A percentile compares a stretch with the other conserved stretches of the same genome.
These are phyloP conservation scores for Pachyramphus minor DNA, from an alignment of 2,113 vertebrate species.

Conservation along the genomic window DNA sequence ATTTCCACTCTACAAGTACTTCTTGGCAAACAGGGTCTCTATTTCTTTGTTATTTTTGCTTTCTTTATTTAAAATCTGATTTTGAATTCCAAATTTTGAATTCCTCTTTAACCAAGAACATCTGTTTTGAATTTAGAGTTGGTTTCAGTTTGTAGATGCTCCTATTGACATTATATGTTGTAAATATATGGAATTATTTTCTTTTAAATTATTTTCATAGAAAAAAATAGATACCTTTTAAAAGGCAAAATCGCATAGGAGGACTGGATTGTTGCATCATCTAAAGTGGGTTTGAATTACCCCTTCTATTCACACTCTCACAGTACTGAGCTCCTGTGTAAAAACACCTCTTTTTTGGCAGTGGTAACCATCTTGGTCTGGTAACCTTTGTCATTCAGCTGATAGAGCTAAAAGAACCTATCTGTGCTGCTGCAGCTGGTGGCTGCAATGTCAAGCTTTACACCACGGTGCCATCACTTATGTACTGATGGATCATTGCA, in stretches of 20 bases:
- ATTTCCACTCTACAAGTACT: background rate
- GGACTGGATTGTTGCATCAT: background rate
- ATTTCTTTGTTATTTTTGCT: background rate
- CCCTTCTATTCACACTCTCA: background rate
- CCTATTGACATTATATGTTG: background rate
- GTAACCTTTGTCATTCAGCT: background rate
- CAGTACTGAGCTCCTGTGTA: background rate
- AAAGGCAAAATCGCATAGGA: background rate
- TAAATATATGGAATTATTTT: background rate
- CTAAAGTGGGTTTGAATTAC: background rate
- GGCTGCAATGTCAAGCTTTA: background rate
- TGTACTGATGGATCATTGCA: accelerated
- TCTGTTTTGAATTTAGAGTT: background rate
- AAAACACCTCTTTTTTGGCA: background rate
- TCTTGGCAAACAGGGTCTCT: background rate
- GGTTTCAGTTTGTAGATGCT: background rate
- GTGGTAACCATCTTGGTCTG: background rate
- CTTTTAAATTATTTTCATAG: background rate
- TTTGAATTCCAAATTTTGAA: background rate
- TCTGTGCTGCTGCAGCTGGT: background rate
- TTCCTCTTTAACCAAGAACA: background rate
- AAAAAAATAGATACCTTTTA: background rate
- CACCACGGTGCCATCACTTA: accelerated
- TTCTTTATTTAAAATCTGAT: background rate
- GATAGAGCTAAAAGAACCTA: background rate